Percentiles rank a stretch among this genome's conserved stretches.
phyloP scores from a whole-genome alignment of 2,113 vertebrate genomes.

The Microcebus jonahi region DNA sequence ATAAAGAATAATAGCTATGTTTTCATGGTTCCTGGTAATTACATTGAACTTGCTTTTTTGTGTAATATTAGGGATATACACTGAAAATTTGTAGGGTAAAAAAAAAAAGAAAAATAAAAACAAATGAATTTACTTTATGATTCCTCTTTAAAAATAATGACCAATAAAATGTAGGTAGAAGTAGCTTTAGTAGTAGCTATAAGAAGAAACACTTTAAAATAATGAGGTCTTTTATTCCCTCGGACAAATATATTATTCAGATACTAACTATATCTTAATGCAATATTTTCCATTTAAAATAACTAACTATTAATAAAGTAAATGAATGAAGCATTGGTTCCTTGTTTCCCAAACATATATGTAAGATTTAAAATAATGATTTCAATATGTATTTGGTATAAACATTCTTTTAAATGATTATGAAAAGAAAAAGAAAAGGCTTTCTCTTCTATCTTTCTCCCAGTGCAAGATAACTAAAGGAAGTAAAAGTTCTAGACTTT shows the following conservation, averaged over 20 bases:
- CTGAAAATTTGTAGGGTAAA: constrained; percentile 75
- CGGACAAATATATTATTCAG: constrained; percentile 78
- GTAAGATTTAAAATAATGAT: constrained; percentile 62
- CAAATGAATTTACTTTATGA: constrained; percentile 80
- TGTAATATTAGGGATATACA: constrained; percentile 52
- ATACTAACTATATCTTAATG: constrained; percentile 63
- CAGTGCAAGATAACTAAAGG: not conserved
- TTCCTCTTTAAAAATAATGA: constrained; percentile 82
- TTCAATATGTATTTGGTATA: constrained; percentile 20
- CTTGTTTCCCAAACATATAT: constrained; percentile 44
- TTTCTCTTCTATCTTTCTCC: not conserved
- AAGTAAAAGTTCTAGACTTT: not conserved
- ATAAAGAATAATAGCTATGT: constrained; percentile 53
- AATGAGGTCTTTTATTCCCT: constrained; percentile 74
- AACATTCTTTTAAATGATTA: constrained; percentile 39
- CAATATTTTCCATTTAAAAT: constrained; percentile 72
- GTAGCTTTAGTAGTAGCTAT: constrained; percentile 77
- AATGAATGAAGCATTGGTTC: constrained; percentile 63
- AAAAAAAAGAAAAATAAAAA: constrained; percentile 75
- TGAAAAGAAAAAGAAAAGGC: constrained; percentile 1
- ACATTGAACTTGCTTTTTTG: constrained; percentile 55
- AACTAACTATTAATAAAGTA: constrained; percentile 69
- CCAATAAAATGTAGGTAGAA: constrained; percentile 77
- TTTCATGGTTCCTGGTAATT: constrained; percentile 65
- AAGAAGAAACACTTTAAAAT: constrained; percentile 80